Base-by-base conservation (phyloP, 1,140 invertebrate genomes). In the Aphaenogaster ashmeadi region DNA sequence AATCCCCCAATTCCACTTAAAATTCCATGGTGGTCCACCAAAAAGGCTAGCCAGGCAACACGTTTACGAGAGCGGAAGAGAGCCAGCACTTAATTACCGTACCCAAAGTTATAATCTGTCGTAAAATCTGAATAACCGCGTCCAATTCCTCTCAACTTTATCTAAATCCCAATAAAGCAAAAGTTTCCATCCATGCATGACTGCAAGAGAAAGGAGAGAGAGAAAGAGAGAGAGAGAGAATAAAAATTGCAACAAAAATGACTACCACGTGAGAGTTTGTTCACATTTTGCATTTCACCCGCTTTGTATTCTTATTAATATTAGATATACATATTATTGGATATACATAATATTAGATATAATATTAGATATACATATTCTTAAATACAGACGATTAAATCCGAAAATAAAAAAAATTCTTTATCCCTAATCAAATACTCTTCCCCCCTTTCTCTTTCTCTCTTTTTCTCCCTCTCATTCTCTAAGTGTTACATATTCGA, bases 71-170 rank as follows among this genome's bases (percentile, higher is more conserved):
- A 81, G 56, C 74, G 47, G 81, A 83, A 67, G 77, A 71, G 88
- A 74, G 74, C 77, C 62, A 18, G 67, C 80, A 91, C 91, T 93
- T 93, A 93, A 93, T 93, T 93, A 90, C 88, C 89, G 38, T 77
- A 41, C 44, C 66, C 52, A n/a, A 86, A 88, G 87, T 91, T 92
- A 92, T 92, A 93, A 93, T 93, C 92, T 91, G 75, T 89, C 84
- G 88, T 89, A 87, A 92, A 93, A 93, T 92, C 91, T 88, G 92
- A 93, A 92, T 93, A 93, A 93, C 89, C 89, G 85, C 69, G 86
- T 67, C 90, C 88, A 89, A 92, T 93, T 93, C 91, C 87, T 93
- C 92, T 93, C 92, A 92, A 90, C 91, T 93, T 92, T 93, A 93
- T 94, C 92, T 92, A 87, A 88, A 90, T 87, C 79, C 88, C 78